Conservation (phyloP, 2,888 invertebrate species). For the Plagodis pulveraria region DNA sequence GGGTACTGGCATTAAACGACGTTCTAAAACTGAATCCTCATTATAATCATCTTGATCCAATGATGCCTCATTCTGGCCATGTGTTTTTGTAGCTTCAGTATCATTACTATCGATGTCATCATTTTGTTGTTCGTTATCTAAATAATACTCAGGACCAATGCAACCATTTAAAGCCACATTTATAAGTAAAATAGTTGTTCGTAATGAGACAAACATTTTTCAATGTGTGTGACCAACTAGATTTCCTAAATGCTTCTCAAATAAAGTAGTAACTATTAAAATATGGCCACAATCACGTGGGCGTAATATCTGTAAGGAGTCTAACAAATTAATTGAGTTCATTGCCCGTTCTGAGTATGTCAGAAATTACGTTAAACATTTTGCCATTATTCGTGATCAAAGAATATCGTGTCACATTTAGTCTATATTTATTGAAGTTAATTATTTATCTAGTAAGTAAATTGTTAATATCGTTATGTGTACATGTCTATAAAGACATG, state of each 20-base stretch:
- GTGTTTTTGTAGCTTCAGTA: slow-evolving; percentile 12
- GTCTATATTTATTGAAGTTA: neutral
- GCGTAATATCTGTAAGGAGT: slow-evolving; percentile 3
- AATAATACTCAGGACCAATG: slow-evolving; percentile 31
- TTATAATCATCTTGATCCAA: slow-evolving; percentile 4
- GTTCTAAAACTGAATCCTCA: slow-evolving; percentile 3
- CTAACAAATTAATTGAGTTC: too few relatives aligned
- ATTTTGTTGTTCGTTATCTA: slow-evolving; percentile 29
- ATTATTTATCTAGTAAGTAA: too few relatives aligned
- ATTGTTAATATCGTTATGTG: too few relatives aligned
- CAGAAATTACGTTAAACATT: too few relatives aligned
- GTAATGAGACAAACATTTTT: slow-evolving; percentile 5
- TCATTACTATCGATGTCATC: slow-evolving; percentile 30
- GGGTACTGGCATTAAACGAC: neutral
- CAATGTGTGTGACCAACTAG: slow-evolving; percentile 15
- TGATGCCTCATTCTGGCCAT: slow-evolving; percentile 5
- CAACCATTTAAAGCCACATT: slow-evolving; percentile 4
- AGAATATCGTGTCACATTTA: neutral
- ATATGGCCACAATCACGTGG: too few relatives aligned
- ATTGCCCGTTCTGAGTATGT: slow-evolving; percentile 1
- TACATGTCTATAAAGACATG: neutral
- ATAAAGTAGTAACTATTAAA: too few relatives aligned
- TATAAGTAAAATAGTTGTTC: slow-evolving; percentile 1
- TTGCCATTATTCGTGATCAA: neutral
- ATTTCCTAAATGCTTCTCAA: neutral